phyloP scores from a whole-genome alignment of 2,113 vertebrate species.

The Lathamus discolor region DNA sequence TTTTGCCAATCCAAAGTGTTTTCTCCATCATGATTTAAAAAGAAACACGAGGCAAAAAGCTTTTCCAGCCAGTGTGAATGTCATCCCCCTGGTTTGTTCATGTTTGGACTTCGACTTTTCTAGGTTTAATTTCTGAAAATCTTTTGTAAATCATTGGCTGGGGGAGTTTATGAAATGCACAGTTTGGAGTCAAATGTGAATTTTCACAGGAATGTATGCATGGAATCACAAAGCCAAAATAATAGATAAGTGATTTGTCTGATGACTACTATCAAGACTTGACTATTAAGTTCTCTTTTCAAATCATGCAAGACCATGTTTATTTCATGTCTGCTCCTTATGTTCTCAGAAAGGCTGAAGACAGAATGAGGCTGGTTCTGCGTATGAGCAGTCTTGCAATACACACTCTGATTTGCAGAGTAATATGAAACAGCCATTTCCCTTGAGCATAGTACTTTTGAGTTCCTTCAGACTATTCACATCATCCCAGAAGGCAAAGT shows the following conservation, averaged over 20 bases:
- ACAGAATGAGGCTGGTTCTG: background rate
- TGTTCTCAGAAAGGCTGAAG: background rate
- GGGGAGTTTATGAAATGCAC: background rate
- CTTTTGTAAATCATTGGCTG: background rate
- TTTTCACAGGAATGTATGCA: background rate
- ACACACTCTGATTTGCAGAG: background rate
- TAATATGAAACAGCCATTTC: background rate
- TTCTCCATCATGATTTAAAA: background rate
- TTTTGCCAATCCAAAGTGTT: background rate
- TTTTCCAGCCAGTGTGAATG: background rate
- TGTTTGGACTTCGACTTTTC: background rate
- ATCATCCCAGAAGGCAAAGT: background rate
- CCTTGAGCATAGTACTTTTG: background rate
- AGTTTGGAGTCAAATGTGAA: background rate
- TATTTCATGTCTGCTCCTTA: background rate
- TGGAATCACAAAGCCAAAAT: background rate
- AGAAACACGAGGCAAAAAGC: background rate
- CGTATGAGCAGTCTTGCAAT: background rate
- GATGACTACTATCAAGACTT: background rate
- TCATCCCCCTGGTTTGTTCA: background rate
- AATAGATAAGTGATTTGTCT: rapidly evolving
- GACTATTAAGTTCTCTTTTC: background rate
- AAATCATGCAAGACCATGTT: background rate
- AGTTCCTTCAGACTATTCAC: background rate
- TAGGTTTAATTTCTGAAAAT: background rate